A percentile compares a stretch with the other conserved stretches of the same genome.
Evolutionary conservation across 2,888 invertebrate genomes (phyloP).

Genomic region (Galeopsomyia nigrocyanea): DNA sequence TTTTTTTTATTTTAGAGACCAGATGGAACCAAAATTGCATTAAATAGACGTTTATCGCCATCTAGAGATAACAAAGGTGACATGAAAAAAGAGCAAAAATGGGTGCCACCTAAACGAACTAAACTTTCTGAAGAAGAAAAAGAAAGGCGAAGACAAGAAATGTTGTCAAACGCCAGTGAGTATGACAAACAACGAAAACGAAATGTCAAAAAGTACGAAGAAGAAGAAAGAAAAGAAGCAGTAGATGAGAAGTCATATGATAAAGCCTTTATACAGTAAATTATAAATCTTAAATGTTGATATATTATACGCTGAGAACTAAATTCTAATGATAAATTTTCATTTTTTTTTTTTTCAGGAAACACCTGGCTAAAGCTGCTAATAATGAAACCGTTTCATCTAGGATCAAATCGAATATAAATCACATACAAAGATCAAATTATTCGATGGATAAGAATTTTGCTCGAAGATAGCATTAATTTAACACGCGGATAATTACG

Average conservation of each 20-base stretch:
- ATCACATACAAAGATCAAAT: slow-evolving; percentile 88
- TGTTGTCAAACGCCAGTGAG: slow-evolving; percentile 85
- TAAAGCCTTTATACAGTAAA: slow-evolving; percentile 70
- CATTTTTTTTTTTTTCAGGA: slow-evolving; percentile 65
- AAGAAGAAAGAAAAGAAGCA: slow-evolving; percentile 72
- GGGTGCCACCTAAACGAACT: slow-evolving; percentile 57
- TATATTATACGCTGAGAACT: not conserved
- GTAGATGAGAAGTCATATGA: slow-evolving; percentile 65
- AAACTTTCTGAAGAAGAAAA: slow-evolving; percentile 76
- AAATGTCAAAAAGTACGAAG: slow-evolving; percentile 76
- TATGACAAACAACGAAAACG: slow-evolving; percentile 77
- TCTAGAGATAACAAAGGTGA: slow-evolving; percentile 17
- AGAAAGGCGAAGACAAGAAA: slow-evolving; percentile 80
- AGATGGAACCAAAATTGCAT: slow-evolving; percentile 54
- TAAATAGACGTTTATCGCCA: slow-evolving; percentile 44
- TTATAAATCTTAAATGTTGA: not conserved
- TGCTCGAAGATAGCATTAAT: slow-evolving; percentile 73
- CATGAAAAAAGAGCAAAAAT: slow-evolving; percentile 55
- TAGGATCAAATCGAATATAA: slow-evolving; percentile 88
- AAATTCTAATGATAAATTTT: slow-evolving; percentile 4
- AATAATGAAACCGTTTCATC: slow-evolving; percentile 82
- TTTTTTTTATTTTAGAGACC: slow-evolving; percentile 54
- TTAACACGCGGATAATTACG: slow-evolving; percentile 8
- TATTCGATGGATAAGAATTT: slow-evolving; percentile 88
- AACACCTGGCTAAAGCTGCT: slow-evolving; percentile 77